Evolutionary conservation across 2,888 invertebrate species (phyloP).

Genomic region (Machimus rusticus): DNA sequence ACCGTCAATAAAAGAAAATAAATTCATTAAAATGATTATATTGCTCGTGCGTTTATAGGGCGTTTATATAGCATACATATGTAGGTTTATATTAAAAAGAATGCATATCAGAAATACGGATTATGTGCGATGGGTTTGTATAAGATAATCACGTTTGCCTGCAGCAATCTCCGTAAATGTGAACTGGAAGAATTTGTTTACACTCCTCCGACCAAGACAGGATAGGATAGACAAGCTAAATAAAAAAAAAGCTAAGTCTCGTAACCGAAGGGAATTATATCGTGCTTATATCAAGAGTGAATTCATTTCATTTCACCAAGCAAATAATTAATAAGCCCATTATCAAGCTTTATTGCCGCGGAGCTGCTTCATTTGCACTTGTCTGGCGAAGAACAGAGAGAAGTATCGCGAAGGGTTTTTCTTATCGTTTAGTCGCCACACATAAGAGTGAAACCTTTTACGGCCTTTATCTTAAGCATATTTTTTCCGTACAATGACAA

Average conservation of each 20-base stretch:
- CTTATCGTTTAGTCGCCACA: background rate
- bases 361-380: background rate
- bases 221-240: background rate
- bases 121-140: background rate
- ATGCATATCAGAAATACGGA: background rate
- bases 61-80: background rate
- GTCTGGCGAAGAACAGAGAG: background rate
- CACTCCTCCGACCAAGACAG: background rate
- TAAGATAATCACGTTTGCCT: background rate
- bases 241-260: background rate
- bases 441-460: background rate
- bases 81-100: background rate
- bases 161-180: background rate
- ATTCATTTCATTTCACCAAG: background rate
- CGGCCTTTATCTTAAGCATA: background rate
- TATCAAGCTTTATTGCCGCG: background rate
- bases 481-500: background rate
- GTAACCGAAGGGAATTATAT: background rate
- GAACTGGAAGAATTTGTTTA: background rate
- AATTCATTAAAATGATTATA: background rate
- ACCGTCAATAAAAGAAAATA: background rate
- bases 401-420: background rate
- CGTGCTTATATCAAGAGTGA: background rate
- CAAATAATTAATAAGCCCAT: background rate
- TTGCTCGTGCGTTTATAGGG: background rate